phyloP scores from a whole-genome alignment of 2,113 vertebrate species.

The Phoxinus phoxinus region DNA sequence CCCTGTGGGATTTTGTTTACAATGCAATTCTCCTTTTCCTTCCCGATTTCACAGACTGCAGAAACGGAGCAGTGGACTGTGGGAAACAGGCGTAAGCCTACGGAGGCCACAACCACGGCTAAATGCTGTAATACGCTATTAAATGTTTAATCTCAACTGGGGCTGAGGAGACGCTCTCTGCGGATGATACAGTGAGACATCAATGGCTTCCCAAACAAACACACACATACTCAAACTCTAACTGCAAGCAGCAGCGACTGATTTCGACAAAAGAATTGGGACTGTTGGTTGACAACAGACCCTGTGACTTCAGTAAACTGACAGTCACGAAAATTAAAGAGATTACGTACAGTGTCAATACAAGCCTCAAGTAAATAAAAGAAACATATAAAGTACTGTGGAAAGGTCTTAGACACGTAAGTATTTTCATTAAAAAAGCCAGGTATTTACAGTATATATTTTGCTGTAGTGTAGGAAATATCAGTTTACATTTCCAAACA shows the following conservation, averaged over 20 bases:
- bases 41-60: slow-evolving; percentile 50
- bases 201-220: slow-evolving; percentile 50
- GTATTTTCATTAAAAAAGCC: too few species aligned
- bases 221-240: slow-evolving; percentile 59
- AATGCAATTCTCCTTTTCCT: slow-evolving; percentile 51
- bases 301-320: not conserved
- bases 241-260: slow-evolving; percentile 44
- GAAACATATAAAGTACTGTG: too few species aligned
- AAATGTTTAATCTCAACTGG: slow-evolving; percentile 54
- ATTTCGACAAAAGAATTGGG: slow-evolving; percentile 1
- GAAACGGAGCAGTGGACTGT: slow-evolving; percentile 30
- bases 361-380: too few species aligned
- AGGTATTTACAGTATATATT: too few species aligned
- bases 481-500: too few species aligned
- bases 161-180: slow-evolving; percentile 42
- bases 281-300: not conserved
- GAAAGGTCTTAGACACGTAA: too few species aligned
- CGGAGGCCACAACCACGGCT: slow-evolving; percentile 40
- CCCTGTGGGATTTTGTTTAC: slow-evolving; percentile 56
- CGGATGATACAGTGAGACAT: slow-evolving; percentile 47
- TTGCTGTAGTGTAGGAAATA: too few species aligned
- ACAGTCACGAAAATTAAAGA: not conserved
- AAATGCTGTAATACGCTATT: slow-evolving; percentile 56
- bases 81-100: slow-evolving; percentile 48
- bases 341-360: not conserved